phyloP scores from a whole-genome alignment of 2,888 invertebrate species.

The Sesamia inferens region DNA sequence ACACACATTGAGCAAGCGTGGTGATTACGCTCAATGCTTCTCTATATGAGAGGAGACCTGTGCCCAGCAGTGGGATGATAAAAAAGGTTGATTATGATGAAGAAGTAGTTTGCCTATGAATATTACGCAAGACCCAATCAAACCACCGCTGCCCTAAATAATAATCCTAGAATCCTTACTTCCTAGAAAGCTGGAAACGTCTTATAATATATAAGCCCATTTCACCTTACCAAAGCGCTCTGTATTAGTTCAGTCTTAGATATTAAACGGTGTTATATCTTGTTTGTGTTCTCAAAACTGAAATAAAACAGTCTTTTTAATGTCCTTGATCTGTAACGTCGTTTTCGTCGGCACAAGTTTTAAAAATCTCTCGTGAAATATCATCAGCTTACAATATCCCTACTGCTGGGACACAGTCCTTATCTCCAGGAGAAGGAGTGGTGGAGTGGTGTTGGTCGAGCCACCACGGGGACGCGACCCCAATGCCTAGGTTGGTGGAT shows the following conservation, averaged over 20 bases:
- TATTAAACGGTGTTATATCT: slow-evolving; percentile 30
- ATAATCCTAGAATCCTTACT: slow-evolving; percentile 60
- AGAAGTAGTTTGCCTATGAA: slow-evolving; percentile 26
- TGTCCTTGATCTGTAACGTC: background rate
- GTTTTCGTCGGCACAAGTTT: background rate
- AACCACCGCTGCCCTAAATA: slow-evolving; percentile 56
- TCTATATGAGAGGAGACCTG: too few species aligned
- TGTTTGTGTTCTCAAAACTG: slow-evolving; percentile 12
- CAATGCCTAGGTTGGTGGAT: too few species aligned
- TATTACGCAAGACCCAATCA: slow-evolving; percentile 30
- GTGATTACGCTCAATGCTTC: too few species aligned
- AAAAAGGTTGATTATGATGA: too few species aligned
- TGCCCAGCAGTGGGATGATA: too few species aligned
- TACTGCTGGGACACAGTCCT: too few species aligned
- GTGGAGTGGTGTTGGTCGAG: too few species aligned
- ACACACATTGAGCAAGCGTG: too few species aligned
- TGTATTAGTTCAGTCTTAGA: slow-evolving; percentile 34
- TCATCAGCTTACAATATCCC: too few species aligned
- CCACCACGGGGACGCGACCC: too few species aligned
- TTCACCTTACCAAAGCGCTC: slow-evolving; percentile 34
- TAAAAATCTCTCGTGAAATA: background rate
- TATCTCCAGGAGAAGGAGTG: too few species aligned
- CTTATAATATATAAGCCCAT: slow-evolving; percentile 59
- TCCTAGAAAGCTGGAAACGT: slow-evolving; percentile 54
- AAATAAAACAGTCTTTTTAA: background rate